phyloP scores from a whole-genome alignment of 2,888 invertebrate species.

The Leucoma salicis region DNA sequence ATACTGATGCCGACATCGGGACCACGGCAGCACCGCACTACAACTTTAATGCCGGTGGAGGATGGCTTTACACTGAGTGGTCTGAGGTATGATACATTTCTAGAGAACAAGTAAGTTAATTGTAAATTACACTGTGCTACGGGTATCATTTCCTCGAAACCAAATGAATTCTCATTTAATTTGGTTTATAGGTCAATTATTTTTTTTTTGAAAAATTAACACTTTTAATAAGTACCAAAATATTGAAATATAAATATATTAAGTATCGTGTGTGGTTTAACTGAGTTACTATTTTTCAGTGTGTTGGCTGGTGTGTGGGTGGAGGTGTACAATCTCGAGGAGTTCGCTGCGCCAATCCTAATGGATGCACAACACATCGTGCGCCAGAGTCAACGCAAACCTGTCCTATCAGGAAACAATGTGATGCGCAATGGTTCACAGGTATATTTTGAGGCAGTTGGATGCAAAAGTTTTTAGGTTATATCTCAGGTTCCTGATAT shows the following conservation, averaged over 20 bases:
- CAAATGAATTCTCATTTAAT: too few relatives aligned
- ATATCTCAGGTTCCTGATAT: too few relatives aligned
- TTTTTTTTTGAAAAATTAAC: too few relatives aligned
- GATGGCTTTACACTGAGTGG: constrained; percentile 84
- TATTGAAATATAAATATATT: too few relatives aligned
- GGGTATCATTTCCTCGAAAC: too few relatives aligned
- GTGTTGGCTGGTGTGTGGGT: constrained; percentile 88
- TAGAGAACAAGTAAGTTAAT: not conserved
- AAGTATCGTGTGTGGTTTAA: too few relatives aligned
- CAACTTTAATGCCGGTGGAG: constrained; percentile 63
- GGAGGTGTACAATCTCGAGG: constrained; percentile 88
- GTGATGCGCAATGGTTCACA: constrained; percentile 91
- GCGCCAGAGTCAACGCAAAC: constrained; percentile 84
- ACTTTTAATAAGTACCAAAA: too few relatives aligned
- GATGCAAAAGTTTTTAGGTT: too few relatives aligned
- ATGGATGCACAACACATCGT: constrained; percentile 82
- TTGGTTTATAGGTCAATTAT: too few relatives aligned
- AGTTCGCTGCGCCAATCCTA: constrained; percentile 86
- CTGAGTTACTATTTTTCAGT: constrained; percentile 62
- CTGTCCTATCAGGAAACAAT: constrained; percentile 86
- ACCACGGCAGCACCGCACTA: constrained; percentile 54
- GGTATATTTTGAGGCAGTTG: too few relatives aligned
- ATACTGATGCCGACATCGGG: constrained; percentile 55
- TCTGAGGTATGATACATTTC: constrained; percentile 63
- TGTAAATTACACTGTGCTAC: not conserved